phyloP scores from a whole-genome alignment of 1,140 invertebrate genomes.

The Kradibia gibbosae region DNA sequence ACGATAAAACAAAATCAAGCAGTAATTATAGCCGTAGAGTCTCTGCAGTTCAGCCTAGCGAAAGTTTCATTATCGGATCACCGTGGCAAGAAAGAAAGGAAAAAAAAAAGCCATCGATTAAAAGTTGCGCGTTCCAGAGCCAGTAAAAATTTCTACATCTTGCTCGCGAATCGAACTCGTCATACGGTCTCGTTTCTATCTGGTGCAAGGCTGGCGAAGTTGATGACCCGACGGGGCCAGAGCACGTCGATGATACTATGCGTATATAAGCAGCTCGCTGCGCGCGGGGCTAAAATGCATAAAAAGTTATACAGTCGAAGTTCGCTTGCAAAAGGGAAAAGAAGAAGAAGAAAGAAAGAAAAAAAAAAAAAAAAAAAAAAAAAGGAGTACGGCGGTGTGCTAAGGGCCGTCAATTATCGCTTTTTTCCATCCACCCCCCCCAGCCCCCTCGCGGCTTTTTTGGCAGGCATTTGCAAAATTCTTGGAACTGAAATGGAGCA shows the following conservation, averaged over 20 bases:
- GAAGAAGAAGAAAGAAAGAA: background rate
- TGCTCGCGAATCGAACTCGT: background rate
- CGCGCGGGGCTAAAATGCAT: background rate
- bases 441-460: too few species aligned
- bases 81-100: too few species aligned
- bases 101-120: conserved; percentile 40
- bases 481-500: too few species aligned
- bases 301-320: background rate
- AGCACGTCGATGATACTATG: conserved; percentile 9
- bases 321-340: background rate
- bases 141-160: conserved; percentile 17
- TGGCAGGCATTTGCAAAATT: too few species aligned
- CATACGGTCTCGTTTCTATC: conserved; percentile 45
- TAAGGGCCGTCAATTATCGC: too few species aligned
- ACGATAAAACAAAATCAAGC: too few species aligned
- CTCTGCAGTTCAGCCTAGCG: too few species aligned
- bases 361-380: background rate
- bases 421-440: too few species aligned
- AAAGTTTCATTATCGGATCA: too few species aligned
- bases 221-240: background rate
- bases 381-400: too few species aligned
- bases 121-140: background rate
- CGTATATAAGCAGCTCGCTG: conserved; percentile 16
- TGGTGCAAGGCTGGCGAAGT: conserved; percentile 33
- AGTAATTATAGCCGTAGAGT: too few species aligned